These are phyloP conservation scores for Pantherophis guttatus DNA, from an alignment of 2,113 vertebrate species.

Conservation along the genomic window DNA sequence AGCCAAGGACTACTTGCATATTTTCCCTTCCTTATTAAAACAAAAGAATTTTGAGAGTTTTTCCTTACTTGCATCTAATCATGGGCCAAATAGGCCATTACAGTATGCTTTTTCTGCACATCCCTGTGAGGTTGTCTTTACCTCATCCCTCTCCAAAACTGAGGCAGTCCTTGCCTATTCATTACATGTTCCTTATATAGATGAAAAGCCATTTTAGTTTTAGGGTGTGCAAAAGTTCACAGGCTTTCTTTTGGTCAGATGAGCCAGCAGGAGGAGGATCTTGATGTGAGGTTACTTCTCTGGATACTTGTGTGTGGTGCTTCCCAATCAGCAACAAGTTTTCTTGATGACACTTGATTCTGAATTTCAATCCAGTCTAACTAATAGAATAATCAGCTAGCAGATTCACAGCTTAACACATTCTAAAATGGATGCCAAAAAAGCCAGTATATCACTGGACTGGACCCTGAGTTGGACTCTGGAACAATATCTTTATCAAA, in stretches of 20 bases:
- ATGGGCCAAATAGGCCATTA: neutral
- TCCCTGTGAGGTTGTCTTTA: neutral
- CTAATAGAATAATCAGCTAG: neutral
- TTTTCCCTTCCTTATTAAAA: neutral
- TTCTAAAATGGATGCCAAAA: neutral
- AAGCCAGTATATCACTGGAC: neutral
- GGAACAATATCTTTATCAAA: neutral
- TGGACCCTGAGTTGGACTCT: neutral
- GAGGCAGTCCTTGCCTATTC: neutral
- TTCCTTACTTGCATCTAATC: neutral
- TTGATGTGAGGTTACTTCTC: neutral
- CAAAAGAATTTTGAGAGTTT: neutral
- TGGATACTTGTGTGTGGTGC: neutral
- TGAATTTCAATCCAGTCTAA: neutral
- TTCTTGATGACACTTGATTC: neutral
- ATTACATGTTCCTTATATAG: neutral
- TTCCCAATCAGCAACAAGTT: neutral
- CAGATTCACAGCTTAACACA: neutral
- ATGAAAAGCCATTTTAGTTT: neutral
- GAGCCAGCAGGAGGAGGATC: neutral
- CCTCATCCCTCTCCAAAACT: neutral
- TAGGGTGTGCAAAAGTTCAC: neutral
- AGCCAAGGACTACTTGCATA: neutral
- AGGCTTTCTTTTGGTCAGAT: neutral
- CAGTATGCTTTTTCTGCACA: neutral